These are phyloP conservation scores for Eulemur albifrons DNA, from an alignment of 2,797 vertebrate genomes.

Conservation along the genomic window DNA sequence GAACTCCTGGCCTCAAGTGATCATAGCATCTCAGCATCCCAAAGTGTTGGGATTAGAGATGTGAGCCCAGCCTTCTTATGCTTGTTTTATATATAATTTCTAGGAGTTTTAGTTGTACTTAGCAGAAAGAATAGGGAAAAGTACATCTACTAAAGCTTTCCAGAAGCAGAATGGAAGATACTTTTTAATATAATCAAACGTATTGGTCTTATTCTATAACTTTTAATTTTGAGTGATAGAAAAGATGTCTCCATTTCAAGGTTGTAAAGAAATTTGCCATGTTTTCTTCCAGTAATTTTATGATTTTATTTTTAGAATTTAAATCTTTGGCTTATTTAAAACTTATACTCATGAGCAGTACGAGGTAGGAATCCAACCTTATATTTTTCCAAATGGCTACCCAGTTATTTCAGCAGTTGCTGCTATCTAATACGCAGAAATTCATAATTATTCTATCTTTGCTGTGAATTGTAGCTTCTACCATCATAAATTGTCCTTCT, in stretches of 20 bases:
- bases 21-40: too few relatives aligned
- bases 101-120: too few relatives aligned
- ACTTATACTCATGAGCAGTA: neutral
- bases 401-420: neutral
- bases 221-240: neutral
- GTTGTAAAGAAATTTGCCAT: neutral
- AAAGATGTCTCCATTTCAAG: neutral
- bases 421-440: neutral
- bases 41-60: too few relatives aligned
- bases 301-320: neutral
- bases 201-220: neutral
- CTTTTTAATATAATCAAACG: neutral
- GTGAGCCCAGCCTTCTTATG: too few relatives aligned
- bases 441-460: neutral
- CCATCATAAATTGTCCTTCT: neutral
- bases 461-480: neutral
- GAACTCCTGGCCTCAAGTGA: too few relatives aligned
- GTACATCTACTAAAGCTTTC: neutral
- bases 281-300: neutral
- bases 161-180: neutral
- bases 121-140: neutral
- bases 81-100: neutral
- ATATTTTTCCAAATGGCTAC: neutral
- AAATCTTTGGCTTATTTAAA: neutral
- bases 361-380: neutral